Evolutionary conservation across 2,888 invertebrate species (phyloP).

Genomic region (Linnaemya vulpina): DNA sequence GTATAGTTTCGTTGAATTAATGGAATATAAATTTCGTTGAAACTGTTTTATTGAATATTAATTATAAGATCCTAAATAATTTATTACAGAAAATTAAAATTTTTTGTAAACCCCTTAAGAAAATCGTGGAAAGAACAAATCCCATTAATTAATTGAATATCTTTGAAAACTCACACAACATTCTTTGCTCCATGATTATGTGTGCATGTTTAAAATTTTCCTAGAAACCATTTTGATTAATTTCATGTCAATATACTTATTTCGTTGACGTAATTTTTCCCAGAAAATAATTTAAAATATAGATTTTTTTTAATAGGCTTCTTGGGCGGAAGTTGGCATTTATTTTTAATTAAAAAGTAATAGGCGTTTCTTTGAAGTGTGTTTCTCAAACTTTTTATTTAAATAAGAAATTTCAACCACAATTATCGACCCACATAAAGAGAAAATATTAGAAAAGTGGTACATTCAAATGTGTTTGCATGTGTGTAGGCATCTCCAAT

Average conservation of each 20-base stretch:
- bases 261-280: slow-evolving; percentile 19
- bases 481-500: neutral
- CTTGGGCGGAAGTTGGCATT: neutral
- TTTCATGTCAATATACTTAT: neutral
- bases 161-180: neutral
- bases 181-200: neutral
- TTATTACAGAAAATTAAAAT: too few relatives aligned
- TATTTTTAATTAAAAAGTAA: neutral
- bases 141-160: neutral
- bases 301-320: neutral
- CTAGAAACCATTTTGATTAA: slow-evolving; percentile 16
- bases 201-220: slow-evolving; percentile 7
- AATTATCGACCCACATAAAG: slow-evolving; percentile 21
- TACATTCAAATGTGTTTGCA: neutral
- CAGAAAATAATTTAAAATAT: too few relatives aligned
- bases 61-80: too few relatives aligned
- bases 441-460: slow-evolving; percentile 44
- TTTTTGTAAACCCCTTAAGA: neutral
- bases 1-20: too few relatives aligned
- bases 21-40: too few relatives aligned
- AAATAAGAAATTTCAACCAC: neutral
- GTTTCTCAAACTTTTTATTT: neutral
- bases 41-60: too few relatives aligned
- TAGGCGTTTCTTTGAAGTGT: too few relatives aligned
- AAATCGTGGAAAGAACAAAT: neutral